These are phyloP conservation scores for Craterocephalus amniculus DNA, from an alignment of 2,797 vertebrate species.

Conservation along the genomic window DNA sequence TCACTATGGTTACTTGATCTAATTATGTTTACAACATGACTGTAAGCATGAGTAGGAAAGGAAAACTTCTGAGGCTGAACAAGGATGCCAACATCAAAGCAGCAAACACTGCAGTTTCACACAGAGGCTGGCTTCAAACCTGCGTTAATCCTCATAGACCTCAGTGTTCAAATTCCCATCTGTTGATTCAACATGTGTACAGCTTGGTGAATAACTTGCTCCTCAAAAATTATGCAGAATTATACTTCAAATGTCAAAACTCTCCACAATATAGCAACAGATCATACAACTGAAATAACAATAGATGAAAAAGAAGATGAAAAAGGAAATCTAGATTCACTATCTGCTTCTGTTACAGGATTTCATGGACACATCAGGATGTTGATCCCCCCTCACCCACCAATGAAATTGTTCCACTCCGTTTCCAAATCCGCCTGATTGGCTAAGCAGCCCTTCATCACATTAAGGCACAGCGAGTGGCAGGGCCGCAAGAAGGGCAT, in stretches of 20 bases:
- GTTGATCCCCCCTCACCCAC: constrained; percentile 72
- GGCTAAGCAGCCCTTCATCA: constrained; percentile 91
- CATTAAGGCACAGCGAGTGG: constrained; percentile 89
- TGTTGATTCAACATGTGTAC: background rate
- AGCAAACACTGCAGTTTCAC: background rate
- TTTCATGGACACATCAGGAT: constrained; percentile 4
- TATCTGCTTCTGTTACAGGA: background rate
- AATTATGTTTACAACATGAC: background rate
- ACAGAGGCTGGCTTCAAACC: background rate
- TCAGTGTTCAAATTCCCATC: background rate
- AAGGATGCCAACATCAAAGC: background rate
- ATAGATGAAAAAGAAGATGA: background rate
- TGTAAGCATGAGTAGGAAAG: background rate
- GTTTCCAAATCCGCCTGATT: constrained; percentile 87
- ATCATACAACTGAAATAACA: background rate
- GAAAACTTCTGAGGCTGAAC: background rate
- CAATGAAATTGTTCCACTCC: constrained; percentile 91
- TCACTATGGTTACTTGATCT: background rate
- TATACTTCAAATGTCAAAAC: background rate
- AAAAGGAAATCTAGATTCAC: background rate
- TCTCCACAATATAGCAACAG: background rate
- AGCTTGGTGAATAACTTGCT: background rate
- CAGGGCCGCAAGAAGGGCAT: constrained; percentile 85
- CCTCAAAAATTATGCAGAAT: background rate
- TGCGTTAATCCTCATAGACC: background rate